Evolutionary conservation across 2,797 vertebrate genomes (phyloP), one percentile per base, ranked within the genome.

Genomic region (Furcifer pardalis): DNA sequence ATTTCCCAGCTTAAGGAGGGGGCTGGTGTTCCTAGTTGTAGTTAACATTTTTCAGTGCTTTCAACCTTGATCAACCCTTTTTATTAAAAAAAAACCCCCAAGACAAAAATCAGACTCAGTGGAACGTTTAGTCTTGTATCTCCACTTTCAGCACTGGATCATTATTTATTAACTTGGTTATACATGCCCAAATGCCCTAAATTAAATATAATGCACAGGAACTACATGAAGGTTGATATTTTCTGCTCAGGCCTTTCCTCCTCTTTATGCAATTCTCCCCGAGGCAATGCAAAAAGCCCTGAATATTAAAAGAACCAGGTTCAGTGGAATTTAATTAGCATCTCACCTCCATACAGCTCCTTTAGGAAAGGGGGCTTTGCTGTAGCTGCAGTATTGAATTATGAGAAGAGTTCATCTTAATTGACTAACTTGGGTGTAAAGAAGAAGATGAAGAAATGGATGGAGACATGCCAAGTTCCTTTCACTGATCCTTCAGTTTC

Each of bases 271-370:
- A 3, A 4, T n/a, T 52, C 68, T 65, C 68, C 46, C 32, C 7
- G 27, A 79, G 71, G 83, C 35, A 1, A n/a, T 0, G 23, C 25
- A 40, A 49, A 73, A 46, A 49, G 56, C 7, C 4, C 59, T n/a
- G 77, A 49, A 73, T 84, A 65, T 73, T 25, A 79, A 84, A 82
- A 37, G n/a, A 79, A 32, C 15, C 21, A 44, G 78, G 59, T 79
- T 52, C 42, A 30, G 60, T 30, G 12, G 77, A 65, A 84, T 84
- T 72, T 73, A 49, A 79, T 79, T 78, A 84, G 83, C 56, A 4
- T 27, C 60, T 84, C 77, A 79, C 68, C 59, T 65, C 42, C 17
- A 15, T n/a, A 46, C 1, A 1, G 44, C 52, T 84, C 44, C 69
- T 79, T 56, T 59, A 40, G 68, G 42, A 35, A 63, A 2, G 7